Base-by-base conservation (phyloP, 1,140 invertebrate species). In the Drosophila setifemur region DNA sequence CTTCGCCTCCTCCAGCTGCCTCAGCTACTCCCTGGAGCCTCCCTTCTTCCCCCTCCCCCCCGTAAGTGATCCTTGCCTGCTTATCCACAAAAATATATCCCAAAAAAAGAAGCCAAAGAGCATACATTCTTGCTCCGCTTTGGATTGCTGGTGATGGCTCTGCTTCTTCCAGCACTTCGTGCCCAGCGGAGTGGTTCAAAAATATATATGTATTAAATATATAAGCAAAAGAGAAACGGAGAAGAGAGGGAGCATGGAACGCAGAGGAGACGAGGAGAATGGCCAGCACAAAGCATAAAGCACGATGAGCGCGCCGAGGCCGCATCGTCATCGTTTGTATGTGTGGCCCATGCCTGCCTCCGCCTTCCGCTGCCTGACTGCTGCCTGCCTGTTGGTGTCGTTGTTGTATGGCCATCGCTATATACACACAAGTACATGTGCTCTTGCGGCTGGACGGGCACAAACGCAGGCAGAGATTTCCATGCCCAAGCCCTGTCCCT, bases 201-300 rank as follows among this genome's bases (percentile, higher is more conserved):
- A n/a, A n/a, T n/a, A n/a, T n/a, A n/a, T n/a, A n/a, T n/a, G n/a
- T n/a, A n/a, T n/a, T n/a, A n/a, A n/a, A n/a, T n/a, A n/a, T n/a
- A n/a, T n/a, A n/a, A n/a, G n/a, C n/a, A n/a, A n/a, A 23, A 57
- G 45, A 35, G 29, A 35, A 14, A 11, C 31, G 19, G 31, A 37
- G 35, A 52, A 14, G 16, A 52, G 49, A 40, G 35, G 19, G 45
- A 31, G 29, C 29, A 31, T 9, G 12, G 29, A 9, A 28, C n/a
- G 18, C n/a, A 42, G 19, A 42, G 23, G 23, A 43, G 39, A 23
- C 21, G 31, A 43, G 19, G 18, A 66, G 52, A 70, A 70, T 70
- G 66, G 52, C 52, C 67, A 70, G 66, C 67, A 35, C 43, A 70
- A 70, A 70, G 67, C 66, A 19, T 33, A 70, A 42, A 70, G 43